These are phyloP conservation scores for Macrobrachium rosenbergii DNA, from an alignment of 1,140 invertebrate genomes.

Conservation along the genomic window DNA sequence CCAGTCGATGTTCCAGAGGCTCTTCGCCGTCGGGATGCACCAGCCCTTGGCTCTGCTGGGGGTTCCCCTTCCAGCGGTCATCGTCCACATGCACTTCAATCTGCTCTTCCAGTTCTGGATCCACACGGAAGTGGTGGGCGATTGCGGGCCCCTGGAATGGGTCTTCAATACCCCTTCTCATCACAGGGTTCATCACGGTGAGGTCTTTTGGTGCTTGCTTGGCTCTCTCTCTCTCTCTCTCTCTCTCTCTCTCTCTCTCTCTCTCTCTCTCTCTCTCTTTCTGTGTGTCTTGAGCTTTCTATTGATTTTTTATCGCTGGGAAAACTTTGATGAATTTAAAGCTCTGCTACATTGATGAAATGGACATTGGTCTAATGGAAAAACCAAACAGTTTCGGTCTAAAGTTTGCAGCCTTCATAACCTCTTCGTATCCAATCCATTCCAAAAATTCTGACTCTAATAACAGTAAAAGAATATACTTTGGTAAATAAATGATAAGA, in stretches of 20 bases:
- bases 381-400: too few relatives aligned
- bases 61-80: constrained; percentile 85
- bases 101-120: constrained; percentile 94
- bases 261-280: background rate
- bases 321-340: too few relatives aligned
- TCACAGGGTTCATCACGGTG: constrained; percentile 91
- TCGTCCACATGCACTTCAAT: constrained; percentile 89
- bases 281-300: too few relatives aligned
- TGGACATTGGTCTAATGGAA: too few relatives aligned
- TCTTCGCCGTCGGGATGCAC: constrained; percentile 87
- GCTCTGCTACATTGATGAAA: too few relatives aligned
- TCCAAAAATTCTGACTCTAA: too few relatives aligned
- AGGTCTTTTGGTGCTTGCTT: constrained; percentile 60
- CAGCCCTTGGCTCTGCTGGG: constrained; percentile 82
- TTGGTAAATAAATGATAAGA: too few relatives aligned
- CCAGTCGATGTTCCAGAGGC: constrained; percentile 85
- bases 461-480: too few relatives aligned
- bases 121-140: constrained; percentile 85
- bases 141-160: constrained; percentile 85
- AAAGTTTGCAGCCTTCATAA: too few relatives aligned
- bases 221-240: constrained; percentile 16
- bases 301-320: too few relatives aligned
- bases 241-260: constrained; percentile 18
- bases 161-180: constrained; percentile 91
- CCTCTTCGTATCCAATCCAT: too few relatives aligned